Conservation (phyloP, 2,113 vertebrate species). For the Calyptomena viridis region DNA sequence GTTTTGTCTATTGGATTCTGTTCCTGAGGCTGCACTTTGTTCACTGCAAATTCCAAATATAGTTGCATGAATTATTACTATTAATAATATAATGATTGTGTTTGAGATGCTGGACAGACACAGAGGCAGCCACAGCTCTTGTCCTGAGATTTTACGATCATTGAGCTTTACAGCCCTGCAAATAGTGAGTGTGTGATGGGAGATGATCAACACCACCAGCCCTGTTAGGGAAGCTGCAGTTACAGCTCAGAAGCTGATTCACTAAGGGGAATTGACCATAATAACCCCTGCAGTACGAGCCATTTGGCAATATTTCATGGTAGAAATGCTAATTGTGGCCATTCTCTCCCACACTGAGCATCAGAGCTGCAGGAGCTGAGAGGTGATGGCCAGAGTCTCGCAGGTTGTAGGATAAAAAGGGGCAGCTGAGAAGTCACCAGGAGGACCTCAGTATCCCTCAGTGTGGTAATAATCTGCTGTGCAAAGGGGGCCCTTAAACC, state of each 20-base stretch:
- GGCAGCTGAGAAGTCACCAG: neutral
- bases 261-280: neutral
- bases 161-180: neutral
- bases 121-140: neutral
- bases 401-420: neutral
- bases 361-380: neutral
- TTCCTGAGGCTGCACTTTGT: conserved; percentile 1
- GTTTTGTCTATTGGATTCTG: neutral
- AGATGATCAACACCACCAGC: neutral
- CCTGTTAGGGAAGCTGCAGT: neutral
- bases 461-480: neutral
- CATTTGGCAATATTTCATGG: neutral
- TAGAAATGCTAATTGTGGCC: neutral
- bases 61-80: conserved; percentile 10
- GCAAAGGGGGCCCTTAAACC: neutral
- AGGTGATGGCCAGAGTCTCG: accelerated
- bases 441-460: neutral
- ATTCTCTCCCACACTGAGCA: neutral
- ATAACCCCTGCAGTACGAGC: neutral
- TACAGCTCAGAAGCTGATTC: neutral
- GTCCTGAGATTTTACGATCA: neutral
- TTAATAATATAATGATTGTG: neutral
- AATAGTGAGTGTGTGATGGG: neutral
- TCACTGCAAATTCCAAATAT: neutral
- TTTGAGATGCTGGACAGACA: neutral